Evolutionary conservation across 2,888 invertebrate genomes (phyloP), one percentile per base, ranked within the genome.

Genomic region (Leptopilina myrica): DNA sequence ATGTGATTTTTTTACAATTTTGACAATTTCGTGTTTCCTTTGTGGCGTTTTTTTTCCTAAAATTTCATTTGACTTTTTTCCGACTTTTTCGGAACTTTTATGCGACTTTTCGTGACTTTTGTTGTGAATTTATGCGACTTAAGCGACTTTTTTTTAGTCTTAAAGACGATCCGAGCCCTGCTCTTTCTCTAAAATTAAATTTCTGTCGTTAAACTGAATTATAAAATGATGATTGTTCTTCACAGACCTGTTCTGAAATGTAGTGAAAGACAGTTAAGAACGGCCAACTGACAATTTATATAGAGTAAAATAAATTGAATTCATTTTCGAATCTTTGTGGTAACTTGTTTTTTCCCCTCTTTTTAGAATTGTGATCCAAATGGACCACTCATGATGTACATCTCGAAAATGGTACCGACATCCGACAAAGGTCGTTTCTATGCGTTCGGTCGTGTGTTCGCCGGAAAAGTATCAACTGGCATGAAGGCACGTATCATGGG

Each of bases 351-450:
- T 5, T 76, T 82, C 69, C 59, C 82, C 33, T 62, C 80, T 80
- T 88, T 90, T 8, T 86, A 97, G 95, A 96, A 92, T 91, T 99
- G 99, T 91, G 98, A 99, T 93, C 96, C 99, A 14, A 96, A 98
- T 86, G 99, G 97, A 65, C 99, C 99, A 15, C 94, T 99, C 80
- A 99, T 99, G 99, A 99, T 99, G 99, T 99, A 99, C 95, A 95
- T 99, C 86, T 98, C 98, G 76, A 99, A 99, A 93, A 99, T 99
- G 99, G 99, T 99, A 92, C 99, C 99, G 86, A 99, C 99, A 15
- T 96, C 98, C 14, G 99, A 99, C 93, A 99, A 99, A 94, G 99
- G 99, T 83, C 97, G 99, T 92, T 99, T 99, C 96, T 99, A 99
- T 93, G 99, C 99, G 82, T 99, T 99, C 92, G 99, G 99, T 76